phyloP scores from a whole-genome alignment of 2,113 vertebrate genomes.

The Zeus faber region DNA sequence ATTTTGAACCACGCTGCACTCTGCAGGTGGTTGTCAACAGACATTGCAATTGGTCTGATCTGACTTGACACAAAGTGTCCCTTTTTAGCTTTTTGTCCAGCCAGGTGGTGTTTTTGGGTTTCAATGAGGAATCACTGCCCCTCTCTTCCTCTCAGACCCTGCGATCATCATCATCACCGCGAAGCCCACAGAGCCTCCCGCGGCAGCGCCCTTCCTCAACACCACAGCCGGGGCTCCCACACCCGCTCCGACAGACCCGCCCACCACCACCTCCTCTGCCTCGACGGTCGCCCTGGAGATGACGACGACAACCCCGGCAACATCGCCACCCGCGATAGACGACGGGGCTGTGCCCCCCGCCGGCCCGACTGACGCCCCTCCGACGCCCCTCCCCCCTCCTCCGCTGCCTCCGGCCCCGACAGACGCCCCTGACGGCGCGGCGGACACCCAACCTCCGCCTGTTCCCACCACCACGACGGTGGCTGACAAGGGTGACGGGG shows the following conservation, averaged over 20 bases:
- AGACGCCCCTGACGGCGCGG: constrained; percentile 13
- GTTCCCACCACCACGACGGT: constrained; percentile 15
- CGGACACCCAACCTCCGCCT: constrained; percentile 16
- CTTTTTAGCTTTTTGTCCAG: no score
- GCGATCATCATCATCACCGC: constrained; percentile 25
- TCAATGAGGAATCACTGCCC: background rate
- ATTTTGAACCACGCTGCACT: no score
- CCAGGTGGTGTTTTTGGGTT: no score
- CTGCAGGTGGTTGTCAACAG: no score
- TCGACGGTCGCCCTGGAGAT: background rate
- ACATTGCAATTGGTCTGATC: no score
- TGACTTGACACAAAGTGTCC: no score
- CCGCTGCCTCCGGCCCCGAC: constrained; percentile 19
- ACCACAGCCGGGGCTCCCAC: constrained; percentile 19
- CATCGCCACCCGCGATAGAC: constrained; percentile 4
- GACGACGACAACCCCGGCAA: constrained; percentile 4
- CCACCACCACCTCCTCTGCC: constrained; percentile 7
- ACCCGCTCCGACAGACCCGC: constrained; percentile 10
- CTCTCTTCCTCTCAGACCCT: constrained; percentile 35
- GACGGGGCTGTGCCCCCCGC: constrained; percentile 5
- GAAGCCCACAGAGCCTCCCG: constrained; percentile 37
- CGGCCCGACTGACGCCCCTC: constrained; percentile 7
- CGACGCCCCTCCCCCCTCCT: background rate
- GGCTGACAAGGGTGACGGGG: background rate
- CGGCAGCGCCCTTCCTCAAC: constrained; percentile 20